These are phyloP conservation scores for Chlamydotis undulata DNA, from an alignment of 2,113 vertebrate species.

Conservation along the genomic window DNA sequence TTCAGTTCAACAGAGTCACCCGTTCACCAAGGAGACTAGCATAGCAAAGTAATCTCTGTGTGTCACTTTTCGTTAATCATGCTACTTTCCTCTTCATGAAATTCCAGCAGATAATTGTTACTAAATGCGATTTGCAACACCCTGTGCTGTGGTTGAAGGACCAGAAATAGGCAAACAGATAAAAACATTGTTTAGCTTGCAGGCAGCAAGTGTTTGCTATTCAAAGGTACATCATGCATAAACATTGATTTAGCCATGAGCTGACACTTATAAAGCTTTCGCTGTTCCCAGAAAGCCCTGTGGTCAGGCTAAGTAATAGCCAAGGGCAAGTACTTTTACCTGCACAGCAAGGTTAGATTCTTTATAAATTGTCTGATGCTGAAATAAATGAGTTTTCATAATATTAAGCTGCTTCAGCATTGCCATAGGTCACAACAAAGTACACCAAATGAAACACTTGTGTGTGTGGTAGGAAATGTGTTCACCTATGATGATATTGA, in stretches of 20 bases:
- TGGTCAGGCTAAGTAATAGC: conserved; percentile 73
- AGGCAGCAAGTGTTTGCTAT: conserved; percentile 84
- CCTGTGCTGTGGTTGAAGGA: conserved; percentile 72
- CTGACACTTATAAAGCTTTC: conserved; percentile 76
- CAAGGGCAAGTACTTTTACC: conserved; percentile 73
- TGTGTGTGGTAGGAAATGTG: background rate
- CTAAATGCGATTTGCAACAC: conserved; percentile 82
- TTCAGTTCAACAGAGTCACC: conserved; percentile 68
- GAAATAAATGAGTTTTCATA: conserved; percentile 65
- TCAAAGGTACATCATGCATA: conserved; percentile 82
- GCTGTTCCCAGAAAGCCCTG: conserved; percentile 72
- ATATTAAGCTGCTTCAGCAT: conserved; percentile 9
- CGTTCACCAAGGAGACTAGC: conserved; percentile 70
- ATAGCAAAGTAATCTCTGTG: conserved; percentile 74
- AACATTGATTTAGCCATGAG: conserved; percentile 84
- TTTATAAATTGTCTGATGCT: conserved; percentile 58
- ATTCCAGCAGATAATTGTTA: conserved; percentile 81
- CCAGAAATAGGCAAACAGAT: conserved; percentile 80
- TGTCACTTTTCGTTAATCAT: conserved; percentile 89
- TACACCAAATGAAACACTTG: conserved; percentile 22
- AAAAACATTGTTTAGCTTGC: conserved; percentile 82
- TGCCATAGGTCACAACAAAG: conserved; percentile 51
- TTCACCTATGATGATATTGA: conserved; percentile 11
- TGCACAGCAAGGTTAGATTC: conserved; percentile 65
- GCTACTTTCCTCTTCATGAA: conserved; percentile 75